A percentile compares a stretch with the other conserved stretches of the same genome.
Evolutionary conservation across 1,140 invertebrate species (phyloP).

Genomic region (Ptiloglossa arizonensis): DNA sequence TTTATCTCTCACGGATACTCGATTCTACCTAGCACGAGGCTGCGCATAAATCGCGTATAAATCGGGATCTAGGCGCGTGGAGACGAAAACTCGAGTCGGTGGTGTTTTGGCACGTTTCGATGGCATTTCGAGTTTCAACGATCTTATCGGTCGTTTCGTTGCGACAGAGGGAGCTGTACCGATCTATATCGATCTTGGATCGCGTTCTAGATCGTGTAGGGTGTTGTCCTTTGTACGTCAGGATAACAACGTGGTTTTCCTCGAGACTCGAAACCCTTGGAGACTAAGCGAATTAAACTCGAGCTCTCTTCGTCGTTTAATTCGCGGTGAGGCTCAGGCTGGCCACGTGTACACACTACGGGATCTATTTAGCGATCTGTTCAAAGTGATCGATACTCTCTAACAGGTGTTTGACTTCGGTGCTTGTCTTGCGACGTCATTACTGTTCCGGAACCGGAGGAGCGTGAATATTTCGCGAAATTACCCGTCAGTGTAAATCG

Average conservation of each 20-base stretch:
- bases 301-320: constrained; percentile 12
- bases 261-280: not conserved
- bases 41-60: not conserved
- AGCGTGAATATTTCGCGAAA: too few relatives aligned
- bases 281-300: constrained; percentile 15
- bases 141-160: not conserved
- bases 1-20: not conserved
- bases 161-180: too few relatives aligned
- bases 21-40: not conserved
- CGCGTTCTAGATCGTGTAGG: constrained; percentile 9
- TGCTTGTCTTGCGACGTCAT: too few relatives aligned
- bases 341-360: not conserved
- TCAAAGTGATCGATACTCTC: constrained; percentile 15
- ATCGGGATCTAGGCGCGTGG: not conserved
- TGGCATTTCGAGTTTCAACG: constrained; percentile 5
- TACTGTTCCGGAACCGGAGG: too few relatives aligned
- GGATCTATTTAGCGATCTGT: constrained; percentile 8
- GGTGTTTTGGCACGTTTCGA: not conserved
- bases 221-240: constrained; percentile 11
- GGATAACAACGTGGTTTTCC: constrained; percentile 30
- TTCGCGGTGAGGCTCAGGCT: not conserved
- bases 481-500: too few relatives aligned
- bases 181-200: constrained; percentile 60
- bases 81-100: not conserved
- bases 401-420: not conserved